Evolutionary conservation across 92 coral and sea anemone species (phyloP), one percentile per base, ranked within the genome.

Genomic region (Epizoanthus scotinus): DNA sequence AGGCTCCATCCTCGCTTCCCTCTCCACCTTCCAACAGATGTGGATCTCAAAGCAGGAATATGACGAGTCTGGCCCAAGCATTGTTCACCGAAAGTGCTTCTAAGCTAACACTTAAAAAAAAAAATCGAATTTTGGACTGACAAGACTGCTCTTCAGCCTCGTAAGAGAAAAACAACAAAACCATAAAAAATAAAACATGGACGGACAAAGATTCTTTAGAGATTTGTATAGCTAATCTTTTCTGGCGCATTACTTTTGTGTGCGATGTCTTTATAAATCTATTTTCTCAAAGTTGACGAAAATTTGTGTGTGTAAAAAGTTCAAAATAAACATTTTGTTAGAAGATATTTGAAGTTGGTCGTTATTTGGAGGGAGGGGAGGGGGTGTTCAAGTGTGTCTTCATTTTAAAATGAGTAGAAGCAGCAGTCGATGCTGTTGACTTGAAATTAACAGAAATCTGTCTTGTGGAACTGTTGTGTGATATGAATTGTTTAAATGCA

Each of bases 1-100:
- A 71, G 99, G 99, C 85, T 96, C 99, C 79, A 96, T 96, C 93
- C 93, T 96, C 67, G 99, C 99, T 13, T 96, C 99, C 21, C 98
- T 96, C 85, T 96, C 99, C 86, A 96, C 99, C 94, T 96, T 96
- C 99, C 99, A 96, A 93, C 99, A 96, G 96, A 96, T 96, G 99
- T 96, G 99, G 99, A 96, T 96, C 93, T 96, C 99, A 77, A 96
- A 96, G 78, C 95, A 89, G 63, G 99, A 96, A 85, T 96, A 96
- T 72, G 99, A 96, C 24, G 99, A 96, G 84, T 94, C 99, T 61
- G 99, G 99, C 67, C 98, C 98, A 44, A 86, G 98, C 70, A 95
- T 95, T 79, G 98, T 95, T 56, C 98, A 95, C 93, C 89, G 98
- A 73, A 95, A 95, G 80, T 95, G 98, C 91, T 95, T 95, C 89